Conservation (phyloP, 2,888 invertebrate genomes). For the Drosophila flavopinicola region DNA sequence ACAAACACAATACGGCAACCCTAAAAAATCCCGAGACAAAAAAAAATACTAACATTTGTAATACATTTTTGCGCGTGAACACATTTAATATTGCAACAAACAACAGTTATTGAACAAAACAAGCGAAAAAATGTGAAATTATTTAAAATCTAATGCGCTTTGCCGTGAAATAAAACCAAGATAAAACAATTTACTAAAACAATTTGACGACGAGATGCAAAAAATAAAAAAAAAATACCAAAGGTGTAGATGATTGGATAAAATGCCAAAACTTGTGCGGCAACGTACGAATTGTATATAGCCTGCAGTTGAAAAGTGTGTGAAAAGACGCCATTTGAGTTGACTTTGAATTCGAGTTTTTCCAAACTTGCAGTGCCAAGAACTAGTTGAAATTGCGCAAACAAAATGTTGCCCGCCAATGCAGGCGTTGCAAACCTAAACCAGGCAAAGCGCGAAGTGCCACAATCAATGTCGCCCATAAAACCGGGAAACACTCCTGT, state of each 20-base stretch:
- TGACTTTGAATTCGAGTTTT: conserved; percentile 34
- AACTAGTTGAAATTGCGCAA: neutral
- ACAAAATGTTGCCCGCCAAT: conserved; percentile 56
- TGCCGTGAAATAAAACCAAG: neutral
- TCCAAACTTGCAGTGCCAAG: conserved; percentile 15
- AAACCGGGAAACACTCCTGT: conserved; percentile 26
- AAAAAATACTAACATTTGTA: conserved; percentile 42
- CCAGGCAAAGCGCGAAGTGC: conserved; percentile 33
- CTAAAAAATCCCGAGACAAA: conserved; percentile 31
- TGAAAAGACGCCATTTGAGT: conserved; percentile 47
- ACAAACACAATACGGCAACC: conserved; percentile 17
- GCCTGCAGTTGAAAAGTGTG: conserved; percentile 52
- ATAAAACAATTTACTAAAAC: neutral
- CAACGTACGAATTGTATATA: conserved; percentile 60
- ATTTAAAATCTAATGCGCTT: neutral
- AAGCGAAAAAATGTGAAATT: neutral
- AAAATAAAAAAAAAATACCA: conserved; percentile 44
- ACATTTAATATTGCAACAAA: conserved; percentile 16
- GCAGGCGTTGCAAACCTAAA: conserved; percentile 16
- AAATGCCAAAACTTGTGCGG: conserved; percentile 73
- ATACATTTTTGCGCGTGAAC: conserved; percentile 40
- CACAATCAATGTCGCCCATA: conserved; percentile 16
- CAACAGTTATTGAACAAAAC: conserved; percentile 2
- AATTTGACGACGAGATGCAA: too few relatives aligned
- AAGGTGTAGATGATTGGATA: conserved; percentile 40